Evolutionary conservation across 2,113 vertebrate species (phyloP).

Genomic region (Eidolon helvum): DNA sequence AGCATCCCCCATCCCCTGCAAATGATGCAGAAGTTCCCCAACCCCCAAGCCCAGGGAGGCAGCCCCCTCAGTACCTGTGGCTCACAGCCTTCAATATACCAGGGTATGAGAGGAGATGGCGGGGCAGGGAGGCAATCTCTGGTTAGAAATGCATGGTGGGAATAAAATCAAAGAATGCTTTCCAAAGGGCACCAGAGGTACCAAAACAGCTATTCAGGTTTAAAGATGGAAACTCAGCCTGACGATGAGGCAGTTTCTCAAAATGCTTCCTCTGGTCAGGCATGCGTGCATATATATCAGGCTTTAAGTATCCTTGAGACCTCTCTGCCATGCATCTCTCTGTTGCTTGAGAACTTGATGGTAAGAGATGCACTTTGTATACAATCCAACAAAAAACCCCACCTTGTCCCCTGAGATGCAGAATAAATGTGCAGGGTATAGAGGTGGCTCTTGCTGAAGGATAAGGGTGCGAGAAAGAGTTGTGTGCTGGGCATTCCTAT

Average conservation of each 20-base stretch:
- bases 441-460: background rate
- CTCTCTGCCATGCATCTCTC: background rate
- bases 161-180: background rate
- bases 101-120: background rate
- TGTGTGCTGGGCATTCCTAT: background rate
- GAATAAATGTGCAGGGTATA: background rate
- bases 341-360: background rate
- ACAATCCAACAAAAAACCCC: background rate
- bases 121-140: background rate
- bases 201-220: background rate
- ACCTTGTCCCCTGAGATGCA: background rate
- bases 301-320: background rate
- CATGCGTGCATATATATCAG: rapidly evolving
- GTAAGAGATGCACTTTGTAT: background rate
- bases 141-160: background rate
- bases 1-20: background rate
- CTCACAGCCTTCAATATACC: background rate
- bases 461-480: background rate
- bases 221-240: background rate
- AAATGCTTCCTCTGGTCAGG: background rate
- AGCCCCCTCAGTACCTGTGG: background rate
- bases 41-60: background rate
- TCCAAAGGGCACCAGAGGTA: background rate
- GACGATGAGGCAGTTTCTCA: background rate
- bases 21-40: background rate